phyloP scores from a whole-genome alignment of 2,888 invertebrate genomes.

The Cremastinae sp. region DNA sequence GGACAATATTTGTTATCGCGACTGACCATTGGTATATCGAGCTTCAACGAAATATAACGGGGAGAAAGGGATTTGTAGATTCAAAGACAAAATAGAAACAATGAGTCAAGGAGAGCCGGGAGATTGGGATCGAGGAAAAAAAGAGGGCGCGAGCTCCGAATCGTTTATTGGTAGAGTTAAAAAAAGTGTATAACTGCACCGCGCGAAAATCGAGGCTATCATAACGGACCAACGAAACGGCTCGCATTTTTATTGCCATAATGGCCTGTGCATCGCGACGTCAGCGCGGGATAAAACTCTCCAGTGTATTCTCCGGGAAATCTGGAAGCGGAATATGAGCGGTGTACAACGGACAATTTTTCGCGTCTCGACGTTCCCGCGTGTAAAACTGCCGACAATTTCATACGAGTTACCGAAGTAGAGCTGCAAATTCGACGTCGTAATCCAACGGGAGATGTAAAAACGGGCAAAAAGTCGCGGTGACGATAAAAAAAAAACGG shows the following conservation, averaged over 20 bases:
- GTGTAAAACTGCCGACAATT: conserved; percentile 33
- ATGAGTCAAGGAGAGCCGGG: conserved; percentile 8
- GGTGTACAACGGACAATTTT: conserved; percentile 28
- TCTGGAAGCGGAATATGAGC: conserved; percentile 9
- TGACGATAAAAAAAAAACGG: background rate
- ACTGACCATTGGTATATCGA: conserved; percentile 26
- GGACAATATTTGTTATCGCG: conserved; percentile 59
- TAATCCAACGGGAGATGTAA: conserved; percentile 10
- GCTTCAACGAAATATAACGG: conserved; percentile 18
- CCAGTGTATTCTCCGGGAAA: conserved; percentile 19
- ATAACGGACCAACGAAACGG: conserved; percentile 8
- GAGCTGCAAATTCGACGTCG: conserved; percentile 5
- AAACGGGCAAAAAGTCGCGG: conserved; percentile 14
- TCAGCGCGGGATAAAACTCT: conserved; percentile 19
- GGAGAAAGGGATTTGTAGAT: conserved; percentile 42
- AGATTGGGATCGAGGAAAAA: background rate
- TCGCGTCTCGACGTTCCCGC: conserved; percentile 19
- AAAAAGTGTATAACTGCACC: conserved; percentile 54
- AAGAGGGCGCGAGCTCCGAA: conserved; percentile 3
- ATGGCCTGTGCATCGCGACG: conserved; percentile 20
- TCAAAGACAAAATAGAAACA: conserved; percentile 31
- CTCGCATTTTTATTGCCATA: conserved; percentile 41
- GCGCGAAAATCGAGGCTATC: conserved; percentile 8
- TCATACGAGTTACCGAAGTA: background rate
- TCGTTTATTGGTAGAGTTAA: conserved; percentile 50